phyloP scores from a whole-genome alignment of 1,140 invertebrate species.

The Drosophila ogumai region DNA sequence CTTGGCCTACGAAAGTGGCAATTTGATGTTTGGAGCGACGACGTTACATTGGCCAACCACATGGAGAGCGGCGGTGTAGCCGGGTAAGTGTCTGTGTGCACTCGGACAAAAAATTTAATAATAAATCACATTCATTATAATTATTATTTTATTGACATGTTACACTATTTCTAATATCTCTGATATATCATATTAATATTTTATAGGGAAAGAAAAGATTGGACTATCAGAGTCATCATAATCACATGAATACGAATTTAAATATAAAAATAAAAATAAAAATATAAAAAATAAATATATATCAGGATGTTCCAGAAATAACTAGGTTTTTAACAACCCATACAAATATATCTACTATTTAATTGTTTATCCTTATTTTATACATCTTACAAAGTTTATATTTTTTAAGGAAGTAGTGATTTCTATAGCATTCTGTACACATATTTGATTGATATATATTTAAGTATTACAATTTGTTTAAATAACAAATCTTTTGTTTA shows the following conservation, averaged over 20 bases:
- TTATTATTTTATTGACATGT: too few species aligned
- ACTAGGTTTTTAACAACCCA: background rate
- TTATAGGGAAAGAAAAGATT: background rate
- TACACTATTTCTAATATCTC: too few species aligned
- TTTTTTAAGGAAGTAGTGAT: too few species aligned
- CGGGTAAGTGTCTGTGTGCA: conserved; percentile 89
- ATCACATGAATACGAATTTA: too few species aligned
- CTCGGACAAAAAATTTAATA: background rate
- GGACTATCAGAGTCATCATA: background rate
- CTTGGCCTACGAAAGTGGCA: conserved; percentile 98
- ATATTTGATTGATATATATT: too few species aligned
- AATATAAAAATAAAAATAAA: background rate
- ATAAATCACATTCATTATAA: too few species aligned
- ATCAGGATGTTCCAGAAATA: background rate
- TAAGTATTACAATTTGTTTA: too few species aligned
- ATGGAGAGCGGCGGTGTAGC: conserved; percentile 98
- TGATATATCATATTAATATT: background rate
- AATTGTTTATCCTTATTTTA: too few species aligned
- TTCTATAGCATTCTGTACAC: too few species aligned
- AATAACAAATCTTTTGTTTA: background rate
- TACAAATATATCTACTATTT: background rate
- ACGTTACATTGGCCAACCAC: conserved; percentile 98
- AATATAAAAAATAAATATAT: background rate
- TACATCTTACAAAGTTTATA: too few species aligned
- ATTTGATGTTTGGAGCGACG: conserved; percentile 99